Conservation (phyloP, 2,888 invertebrate genomes). For the Drosophila colorata region DNA sequence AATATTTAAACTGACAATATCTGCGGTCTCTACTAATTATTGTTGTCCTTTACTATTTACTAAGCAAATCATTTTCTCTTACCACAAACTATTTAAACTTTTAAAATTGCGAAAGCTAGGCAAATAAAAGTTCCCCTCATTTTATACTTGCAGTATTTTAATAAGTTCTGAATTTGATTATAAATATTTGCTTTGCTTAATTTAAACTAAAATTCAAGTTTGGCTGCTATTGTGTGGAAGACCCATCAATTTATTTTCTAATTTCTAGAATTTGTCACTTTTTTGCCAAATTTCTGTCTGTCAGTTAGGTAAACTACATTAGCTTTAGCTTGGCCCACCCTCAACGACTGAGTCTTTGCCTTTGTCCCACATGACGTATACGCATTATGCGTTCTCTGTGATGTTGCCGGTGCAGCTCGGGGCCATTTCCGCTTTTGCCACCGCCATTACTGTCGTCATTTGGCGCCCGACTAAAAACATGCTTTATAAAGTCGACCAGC, state of each 20-base stretch:
- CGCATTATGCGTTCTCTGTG: constrained; percentile 44
- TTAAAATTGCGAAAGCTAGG: no score
- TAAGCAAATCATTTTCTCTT: no score
- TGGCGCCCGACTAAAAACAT: constrained; percentile 40
- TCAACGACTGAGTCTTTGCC: constrained; percentile 2
- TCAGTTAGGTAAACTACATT: constrained; percentile 26
- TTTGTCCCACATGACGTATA: constrained; percentile 43
- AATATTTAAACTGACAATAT: not conserved
- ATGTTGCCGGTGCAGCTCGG: constrained; percentile 41
- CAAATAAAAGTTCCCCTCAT: no score
- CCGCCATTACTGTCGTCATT: constrained; percentile 63
- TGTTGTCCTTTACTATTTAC: not conserved
- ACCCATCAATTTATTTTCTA: no score
- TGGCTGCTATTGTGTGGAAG: no score
- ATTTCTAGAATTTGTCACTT: no score
- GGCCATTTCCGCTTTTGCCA: constrained; percentile 59
- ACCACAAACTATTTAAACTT: not conserved
- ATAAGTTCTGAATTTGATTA: no score
- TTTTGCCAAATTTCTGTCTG: constrained; percentile 4
- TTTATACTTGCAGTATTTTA: no score
- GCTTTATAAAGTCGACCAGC: constrained; percentile 37
- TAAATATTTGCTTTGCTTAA: no score
- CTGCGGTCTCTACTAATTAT: not conserved
- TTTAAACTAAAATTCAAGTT: no score
- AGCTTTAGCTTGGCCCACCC: constrained; percentile 14